Conservation (phyloP, 2,113 vertebrate genomes). For the Trogon surrucura region DNA sequence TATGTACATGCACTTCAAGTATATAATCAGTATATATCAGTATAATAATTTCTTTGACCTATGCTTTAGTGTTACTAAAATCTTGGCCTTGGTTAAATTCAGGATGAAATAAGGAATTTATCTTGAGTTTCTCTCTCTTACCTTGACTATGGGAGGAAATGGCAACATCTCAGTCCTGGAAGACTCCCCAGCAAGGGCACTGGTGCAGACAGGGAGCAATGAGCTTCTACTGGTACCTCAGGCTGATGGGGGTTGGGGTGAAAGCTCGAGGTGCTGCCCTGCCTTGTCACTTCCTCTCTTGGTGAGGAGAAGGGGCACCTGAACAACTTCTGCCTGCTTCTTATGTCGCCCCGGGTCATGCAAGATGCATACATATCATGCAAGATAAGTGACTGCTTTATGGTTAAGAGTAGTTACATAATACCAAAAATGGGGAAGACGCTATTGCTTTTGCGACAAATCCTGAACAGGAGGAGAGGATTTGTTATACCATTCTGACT, state of each 20-base stretch:
- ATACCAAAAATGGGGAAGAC: background rate
- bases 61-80: background rate
- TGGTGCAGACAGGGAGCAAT: background rate
- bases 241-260: background rate
- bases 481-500: background rate
- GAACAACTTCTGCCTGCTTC: background rate
- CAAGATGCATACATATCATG: no score
- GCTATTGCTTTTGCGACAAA: background rate
- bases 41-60: background rate
- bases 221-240: background rate
- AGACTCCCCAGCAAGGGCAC: no score
- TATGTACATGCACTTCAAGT: accelerated
- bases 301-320: background rate
- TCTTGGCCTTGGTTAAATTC: background rate
- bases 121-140: background rate
- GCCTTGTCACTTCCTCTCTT: background rate
- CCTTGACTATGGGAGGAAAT: background rate
- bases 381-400: no score
- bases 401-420: background rate
- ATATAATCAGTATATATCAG: background rate
- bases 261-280: background rate
- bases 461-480: background rate
- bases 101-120: background rate
- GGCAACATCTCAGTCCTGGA: accelerated
- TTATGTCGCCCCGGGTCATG: no score